Conservation (phyloP, 2,797 vertebrate genomes). For the Urosaurus nigricauda region DNA sequence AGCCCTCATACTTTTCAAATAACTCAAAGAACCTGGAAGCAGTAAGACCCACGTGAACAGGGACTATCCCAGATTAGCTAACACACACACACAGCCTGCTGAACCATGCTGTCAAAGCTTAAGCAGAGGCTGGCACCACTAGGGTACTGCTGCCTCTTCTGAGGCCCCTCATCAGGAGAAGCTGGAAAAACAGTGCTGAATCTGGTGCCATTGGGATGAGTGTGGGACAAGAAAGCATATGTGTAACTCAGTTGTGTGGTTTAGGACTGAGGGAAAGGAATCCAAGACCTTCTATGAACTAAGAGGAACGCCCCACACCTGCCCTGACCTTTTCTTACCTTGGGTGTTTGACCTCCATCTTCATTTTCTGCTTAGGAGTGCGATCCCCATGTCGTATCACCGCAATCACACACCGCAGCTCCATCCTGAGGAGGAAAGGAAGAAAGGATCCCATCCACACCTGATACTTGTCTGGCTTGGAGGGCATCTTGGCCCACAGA, state of each 20-base stretch:
- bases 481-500: background rate
- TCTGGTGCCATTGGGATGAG: too few relatives aligned
- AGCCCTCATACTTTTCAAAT: slow-evolving; percentile 96
- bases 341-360: slow-evolving; percentile 97
- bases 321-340: slow-evolving; percentile 78
- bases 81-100: too few relatives aligned
- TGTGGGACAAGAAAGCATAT: background rate
- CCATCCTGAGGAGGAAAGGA: slow-evolving; percentile 87
- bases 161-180: too few relatives aligned
- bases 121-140: too few relatives aligned
- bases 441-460: background rate
- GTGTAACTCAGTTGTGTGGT: background rate
- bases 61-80: too few relatives aligned
- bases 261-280: too few relatives aligned
- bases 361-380: slow-evolving; percentile 99
- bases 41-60: background rate
- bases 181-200: too few relatives aligned
- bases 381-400: slow-evolving; percentile 96
- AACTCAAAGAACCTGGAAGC: slow-evolving; percentile 92
- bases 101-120: too few relatives aligned
- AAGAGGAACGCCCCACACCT: too few relatives aligned
- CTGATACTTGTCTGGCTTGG: background rate
- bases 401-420: slow-evolving; percentile 96
- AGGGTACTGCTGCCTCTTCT: too few relatives aligned
- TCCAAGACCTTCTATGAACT: too few relatives aligned